Evolutionary conservation across 1,140 invertebrate genomes (phyloP).

Genomic region (Drosophila pachea): DNA sequence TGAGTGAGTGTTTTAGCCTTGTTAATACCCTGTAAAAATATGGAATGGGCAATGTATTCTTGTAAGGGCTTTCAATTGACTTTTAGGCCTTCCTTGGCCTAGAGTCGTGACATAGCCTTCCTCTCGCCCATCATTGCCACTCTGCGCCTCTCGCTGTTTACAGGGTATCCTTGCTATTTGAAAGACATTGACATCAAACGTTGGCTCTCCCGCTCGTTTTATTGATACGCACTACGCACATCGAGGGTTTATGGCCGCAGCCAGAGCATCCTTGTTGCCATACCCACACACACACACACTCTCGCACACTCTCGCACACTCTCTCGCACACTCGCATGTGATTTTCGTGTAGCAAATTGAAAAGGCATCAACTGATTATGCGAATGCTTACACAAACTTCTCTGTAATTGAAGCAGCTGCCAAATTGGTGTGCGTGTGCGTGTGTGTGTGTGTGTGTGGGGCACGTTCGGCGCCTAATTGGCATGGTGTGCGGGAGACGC

Average conservation of each 20-base stretch:
- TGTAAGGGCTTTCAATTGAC: too few relatives aligned
- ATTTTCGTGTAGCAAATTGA: constrained; percentile 49
- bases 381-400: not conserved
- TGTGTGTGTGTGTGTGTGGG: not conserved
- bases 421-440: constrained; percentile 9
- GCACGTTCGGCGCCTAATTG: constrained; percentile 59
- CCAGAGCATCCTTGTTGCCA: constrained; percentile 14
- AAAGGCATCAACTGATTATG: constrained; percentile 33
- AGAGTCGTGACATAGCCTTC: not conserved
- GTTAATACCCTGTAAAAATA: too few relatives aligned
- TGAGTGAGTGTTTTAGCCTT: too few relatives aligned
- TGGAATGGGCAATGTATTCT: too few relatives aligned
- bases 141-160: not conserved
- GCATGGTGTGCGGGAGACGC: constrained; percentile 16
- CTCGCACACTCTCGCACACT: not conserved
- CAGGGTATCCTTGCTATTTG: constrained; percentile 2
- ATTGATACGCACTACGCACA: constrained; percentile 48
- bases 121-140: not conserved
- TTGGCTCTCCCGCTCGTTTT: constrained; percentile 28
- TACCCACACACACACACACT: not conserved
- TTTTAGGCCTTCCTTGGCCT: too few relatives aligned
- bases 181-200: constrained; percentile 39
- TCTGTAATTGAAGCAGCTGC: constrained; percentile 19
- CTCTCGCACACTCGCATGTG: constrained; percentile 25
- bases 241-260: constrained; percentile 36